Percentiles rank a stretch among this genome's conserved stretches.
phyloP scores from a whole-genome alignment of 2,797 vertebrate species.

The Mallotus villosus region DNA sequence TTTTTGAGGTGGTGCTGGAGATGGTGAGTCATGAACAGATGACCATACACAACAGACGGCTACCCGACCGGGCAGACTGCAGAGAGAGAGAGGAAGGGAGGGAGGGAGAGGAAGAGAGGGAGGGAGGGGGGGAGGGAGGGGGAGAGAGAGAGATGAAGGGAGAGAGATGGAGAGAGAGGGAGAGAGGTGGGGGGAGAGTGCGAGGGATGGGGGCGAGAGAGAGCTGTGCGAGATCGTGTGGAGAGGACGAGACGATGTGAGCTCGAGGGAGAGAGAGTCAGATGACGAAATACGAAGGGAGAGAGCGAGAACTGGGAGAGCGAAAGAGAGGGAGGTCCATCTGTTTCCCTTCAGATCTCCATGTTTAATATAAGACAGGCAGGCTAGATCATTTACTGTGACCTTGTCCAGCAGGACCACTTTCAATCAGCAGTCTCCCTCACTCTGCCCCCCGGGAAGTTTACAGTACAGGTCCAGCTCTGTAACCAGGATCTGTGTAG shows the following conservation, averaged over 20 bases:
- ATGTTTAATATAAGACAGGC: slow-evolving; percentile 51
- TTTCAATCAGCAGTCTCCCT: neutral
- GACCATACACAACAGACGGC: slow-evolving; percentile 63
- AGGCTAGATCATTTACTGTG: slow-evolving; percentile 48
- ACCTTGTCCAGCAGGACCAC: slow-evolving; percentile 49
- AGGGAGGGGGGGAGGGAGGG: slow-evolving; percentile 13
- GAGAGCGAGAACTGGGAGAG: neutral
- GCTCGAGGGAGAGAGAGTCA: slow-evolving; percentile 39
- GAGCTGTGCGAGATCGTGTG: slow-evolving; percentile 20
- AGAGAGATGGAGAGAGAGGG: neutral
- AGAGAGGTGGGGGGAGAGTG: neutral
- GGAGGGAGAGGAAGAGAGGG: slow-evolving; percentile 19
- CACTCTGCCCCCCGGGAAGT: neutral
- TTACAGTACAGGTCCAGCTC: neutral
- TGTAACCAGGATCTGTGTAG: too few species aligned
- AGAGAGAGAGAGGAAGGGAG: slow-evolving; percentile 32
- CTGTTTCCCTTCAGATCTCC: slow-evolving; percentile 58
- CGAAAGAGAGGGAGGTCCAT: slow-evolving; percentile 53
- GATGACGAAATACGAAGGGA: slow-evolving; percentile 45
- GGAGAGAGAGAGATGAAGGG: neutral
- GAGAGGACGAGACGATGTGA: slow-evolving; percentile 29
- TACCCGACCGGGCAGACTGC: slow-evolving; percentile 51
- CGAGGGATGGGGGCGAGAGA: slow-evolving; percentile 7
- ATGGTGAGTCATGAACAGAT: slow-evolving; percentile 72
- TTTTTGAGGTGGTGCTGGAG: slow-evolving; percentile 44